Evolutionary conservation across 2,888 invertebrate genomes (phyloP), one percentile per base, ranked within the genome.

Genomic region (Allacma fusca): DNA sequence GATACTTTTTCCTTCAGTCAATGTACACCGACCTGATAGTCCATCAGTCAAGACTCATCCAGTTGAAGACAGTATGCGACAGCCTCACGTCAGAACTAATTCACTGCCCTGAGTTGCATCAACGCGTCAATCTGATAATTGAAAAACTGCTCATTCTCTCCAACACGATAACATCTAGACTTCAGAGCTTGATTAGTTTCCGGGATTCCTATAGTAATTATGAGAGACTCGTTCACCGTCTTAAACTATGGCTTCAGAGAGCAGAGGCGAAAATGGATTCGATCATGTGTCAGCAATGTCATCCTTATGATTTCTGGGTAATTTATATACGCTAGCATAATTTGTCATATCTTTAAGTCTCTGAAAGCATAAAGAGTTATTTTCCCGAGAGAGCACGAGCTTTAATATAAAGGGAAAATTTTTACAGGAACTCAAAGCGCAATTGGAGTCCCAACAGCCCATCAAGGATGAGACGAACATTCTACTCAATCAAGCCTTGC

Each of bases 251-350:
- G 92, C 90, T 95, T 86, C 91, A 90, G 80, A 90, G 90, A 75
- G 92, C 93, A 0, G 93, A 93, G 84, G 89, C 90, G 74, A 92
- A 93, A 85, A 87, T 94, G 68, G 89, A 89, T 78, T 88, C 89
- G 29, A 90, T 94, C 50, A 88, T 90, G 77, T 91, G 91, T 0
- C 86, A 90, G 21, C 90, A 91, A 0, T 91, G 91, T 74, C 92
- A 93, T 84, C 91, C 94, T 87, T 90, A 93, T 83, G 91, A 93
- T 84, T 95, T 94, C 88, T 95, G 95, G 94, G 90, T 90, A 86
- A 87, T 87, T 24, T 34, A 34, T 73, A 40, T 70, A 29, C 13
- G 5, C 29, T 2, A 40, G 12, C 43, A 57, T 57, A 16, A 21
- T 5, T 21, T 21, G 4, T 2, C 57, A 21, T 57, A 5, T 21